phyloP scores from a whole-genome alignment of 1,140 invertebrate species.

The Lerema accius region DNA sequence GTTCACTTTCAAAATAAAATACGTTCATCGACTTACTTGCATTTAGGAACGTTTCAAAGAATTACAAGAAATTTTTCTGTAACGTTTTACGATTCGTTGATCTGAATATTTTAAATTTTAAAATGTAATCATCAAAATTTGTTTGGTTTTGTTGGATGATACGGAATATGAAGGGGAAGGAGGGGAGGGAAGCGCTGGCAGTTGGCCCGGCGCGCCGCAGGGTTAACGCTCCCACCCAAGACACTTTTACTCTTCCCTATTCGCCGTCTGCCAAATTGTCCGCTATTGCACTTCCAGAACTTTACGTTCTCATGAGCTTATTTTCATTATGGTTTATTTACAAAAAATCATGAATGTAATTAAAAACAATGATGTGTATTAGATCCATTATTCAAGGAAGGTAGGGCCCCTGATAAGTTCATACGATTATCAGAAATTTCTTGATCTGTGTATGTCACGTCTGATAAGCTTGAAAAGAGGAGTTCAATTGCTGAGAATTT shows the following conservation, averaged over 20 bases:
- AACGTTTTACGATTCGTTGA: not conserved
- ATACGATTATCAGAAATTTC: too few species aligned
- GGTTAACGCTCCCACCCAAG: constrained; percentile 38
- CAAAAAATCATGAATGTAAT: not conserved
- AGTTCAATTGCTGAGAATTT: too few species aligned
- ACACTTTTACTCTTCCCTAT: constrained; percentile 41
- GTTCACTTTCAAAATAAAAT: not conserved
- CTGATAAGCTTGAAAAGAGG: too few species aligned
- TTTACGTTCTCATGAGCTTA: not conserved
- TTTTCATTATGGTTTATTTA: not conserved
- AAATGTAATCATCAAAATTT: not conserved
- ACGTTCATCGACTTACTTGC: too few species aligned
- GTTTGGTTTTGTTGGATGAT: not conserved
- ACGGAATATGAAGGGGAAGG: constrained; percentile 9
- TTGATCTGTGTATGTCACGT: too few species aligned
- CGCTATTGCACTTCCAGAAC: constrained; percentile 7
- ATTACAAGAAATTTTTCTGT: too few species aligned
- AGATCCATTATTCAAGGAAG: not conserved
- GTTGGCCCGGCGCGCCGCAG: constrained; percentile 30
- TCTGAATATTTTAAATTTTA: not conserved
- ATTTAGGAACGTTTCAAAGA: too few species aligned
- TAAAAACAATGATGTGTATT: not conserved
- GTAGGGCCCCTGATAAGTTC: not conserved
- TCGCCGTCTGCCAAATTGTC: constrained; percentile 28
- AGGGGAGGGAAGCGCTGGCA: constrained; percentile 1